phyloP scores from a whole-genome alignment of 2,113 vertebrate species.

The Columba livia region DNA sequence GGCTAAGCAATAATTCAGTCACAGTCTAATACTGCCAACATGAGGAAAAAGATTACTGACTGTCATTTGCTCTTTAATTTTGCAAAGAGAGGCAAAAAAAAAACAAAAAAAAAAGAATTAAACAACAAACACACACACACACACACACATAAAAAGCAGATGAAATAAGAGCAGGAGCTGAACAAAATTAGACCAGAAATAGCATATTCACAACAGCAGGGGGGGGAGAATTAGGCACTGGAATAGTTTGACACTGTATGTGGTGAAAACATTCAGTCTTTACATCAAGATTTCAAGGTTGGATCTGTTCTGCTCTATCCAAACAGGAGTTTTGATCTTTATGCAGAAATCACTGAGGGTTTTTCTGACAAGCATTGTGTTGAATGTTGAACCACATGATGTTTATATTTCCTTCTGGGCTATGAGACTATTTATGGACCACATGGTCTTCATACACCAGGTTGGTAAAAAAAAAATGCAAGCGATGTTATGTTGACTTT shows the following conservation, averaged over 20 bases:
- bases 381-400: background rate
- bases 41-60: background rate
- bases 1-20: background rate
- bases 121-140: no score
- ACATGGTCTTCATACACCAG: background rate
- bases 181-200: slow-evolving; percentile 21
- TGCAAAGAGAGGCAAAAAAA: background rate
- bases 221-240: background rate
- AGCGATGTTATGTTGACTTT: background rate
- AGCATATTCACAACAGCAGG: background rate
- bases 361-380: background rate
- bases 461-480: background rate
- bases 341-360: background rate
- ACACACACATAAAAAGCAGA: background rate
- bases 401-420: background rate
- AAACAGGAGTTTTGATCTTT: background rate
- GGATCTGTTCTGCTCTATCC: background rate
- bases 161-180: background rate
- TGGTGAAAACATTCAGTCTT: background rate
- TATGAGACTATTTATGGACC: background rate
- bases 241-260: background rate
- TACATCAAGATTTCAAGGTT: background rate
- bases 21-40: background rate
- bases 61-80: background rate
- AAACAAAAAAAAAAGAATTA: background rate